Conservation (phyloP, 2,888 invertebrate species). For the Dynastes grantii region DNA sequence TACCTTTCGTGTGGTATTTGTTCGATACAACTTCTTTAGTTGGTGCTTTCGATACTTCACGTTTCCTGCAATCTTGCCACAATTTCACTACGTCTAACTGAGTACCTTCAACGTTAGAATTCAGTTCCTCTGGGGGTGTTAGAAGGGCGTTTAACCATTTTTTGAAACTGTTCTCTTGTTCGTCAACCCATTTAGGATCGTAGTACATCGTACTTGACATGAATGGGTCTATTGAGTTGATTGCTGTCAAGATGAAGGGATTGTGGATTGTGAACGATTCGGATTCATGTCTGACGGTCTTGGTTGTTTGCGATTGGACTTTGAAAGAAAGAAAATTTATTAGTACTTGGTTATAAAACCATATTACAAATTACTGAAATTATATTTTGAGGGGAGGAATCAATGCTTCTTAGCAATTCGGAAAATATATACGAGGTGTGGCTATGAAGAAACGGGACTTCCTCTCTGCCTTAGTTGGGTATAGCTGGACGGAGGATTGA, state of each 20-base stretch:
- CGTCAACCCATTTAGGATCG: constrained; percentile 79
- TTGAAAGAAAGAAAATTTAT: no score
- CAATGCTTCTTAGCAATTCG: no score
- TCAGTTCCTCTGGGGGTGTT: constrained; percentile 84
- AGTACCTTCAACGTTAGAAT: constrained; percentile 74
- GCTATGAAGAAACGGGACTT: no score
- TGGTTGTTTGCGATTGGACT: neutral
- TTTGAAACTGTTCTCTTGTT: constrained; percentile 81
- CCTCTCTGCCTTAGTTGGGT: no score
- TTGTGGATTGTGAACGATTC: constrained; percentile 57
- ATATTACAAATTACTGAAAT: no score
- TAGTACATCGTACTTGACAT: constrained; percentile 64
- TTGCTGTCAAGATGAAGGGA: constrained; percentile 62
- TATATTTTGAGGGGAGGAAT: no score
- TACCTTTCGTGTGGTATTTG: constrained; percentile 78
- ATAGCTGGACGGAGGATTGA: no score
- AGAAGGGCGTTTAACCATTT: constrained; percentile 87
- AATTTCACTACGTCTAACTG: constrained; percentile 82
- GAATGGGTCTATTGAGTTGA: constrained; percentile 62
- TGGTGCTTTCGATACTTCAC: constrained; percentile 77
- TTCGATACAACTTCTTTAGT: constrained; percentile 81
- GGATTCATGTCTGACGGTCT: neutral
- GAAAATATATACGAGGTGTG: no score
- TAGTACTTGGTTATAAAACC: no score
- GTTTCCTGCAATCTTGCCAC: constrained; percentile 82